These are phyloP conservation scores for Sebastolobus alascanus DNA, from an alignment of 2,797 vertebrate species.

Conservation along the genomic window DNA sequence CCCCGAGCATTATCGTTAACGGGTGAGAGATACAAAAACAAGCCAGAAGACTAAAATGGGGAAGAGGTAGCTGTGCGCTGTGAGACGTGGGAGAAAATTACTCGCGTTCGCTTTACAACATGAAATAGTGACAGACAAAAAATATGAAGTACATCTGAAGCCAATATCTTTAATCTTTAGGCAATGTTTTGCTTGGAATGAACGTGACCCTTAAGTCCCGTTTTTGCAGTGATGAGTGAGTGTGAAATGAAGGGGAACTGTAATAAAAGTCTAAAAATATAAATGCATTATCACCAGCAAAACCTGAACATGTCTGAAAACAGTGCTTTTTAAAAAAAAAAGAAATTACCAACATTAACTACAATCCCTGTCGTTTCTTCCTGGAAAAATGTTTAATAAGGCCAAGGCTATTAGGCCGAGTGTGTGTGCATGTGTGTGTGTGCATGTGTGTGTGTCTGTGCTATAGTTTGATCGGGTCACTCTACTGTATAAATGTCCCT, in stretches of 20 bases:
- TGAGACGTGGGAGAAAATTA: constrained; percentile 56
- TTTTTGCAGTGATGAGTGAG: constrained; percentile 34
- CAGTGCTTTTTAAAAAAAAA: neutral
- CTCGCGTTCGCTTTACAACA: constrained; percentile 52
- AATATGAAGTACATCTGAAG: constrained; percentile 52
- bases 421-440: constrained; percentile 14
- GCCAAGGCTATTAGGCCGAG: neutral
- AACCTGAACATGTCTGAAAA: constrained; percentile 42
- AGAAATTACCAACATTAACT: constrained; percentile 12
- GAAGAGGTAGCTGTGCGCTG: constrained; percentile 32
- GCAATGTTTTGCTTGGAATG: constrained; percentile 67
- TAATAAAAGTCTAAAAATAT: constrained; percentile 36
- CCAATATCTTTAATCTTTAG: constrained; percentile 57
- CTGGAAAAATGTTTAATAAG: constrained; percentile 30
- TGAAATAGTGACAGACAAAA: constrained; percentile 60
- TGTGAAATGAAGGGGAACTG: constrained; percentile 44
- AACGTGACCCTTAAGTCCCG: constrained; percentile 44
- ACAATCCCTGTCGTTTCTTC: constrained; percentile 28
- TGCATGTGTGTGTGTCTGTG: constrained; percentile 34
- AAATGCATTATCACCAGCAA: constrained; percentile 27
- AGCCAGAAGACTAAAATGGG: constrained; percentile 42
- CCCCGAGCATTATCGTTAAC: constrained; percentile 74
- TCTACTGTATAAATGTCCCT: constrained; percentile 76
- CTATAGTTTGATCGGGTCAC: constrained; percentile 61
- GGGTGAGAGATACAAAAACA: constrained; percentile 73